Conservation (phyloP, 2,113 vertebrate genomes). For the Ammodytes dubius region DNA sequence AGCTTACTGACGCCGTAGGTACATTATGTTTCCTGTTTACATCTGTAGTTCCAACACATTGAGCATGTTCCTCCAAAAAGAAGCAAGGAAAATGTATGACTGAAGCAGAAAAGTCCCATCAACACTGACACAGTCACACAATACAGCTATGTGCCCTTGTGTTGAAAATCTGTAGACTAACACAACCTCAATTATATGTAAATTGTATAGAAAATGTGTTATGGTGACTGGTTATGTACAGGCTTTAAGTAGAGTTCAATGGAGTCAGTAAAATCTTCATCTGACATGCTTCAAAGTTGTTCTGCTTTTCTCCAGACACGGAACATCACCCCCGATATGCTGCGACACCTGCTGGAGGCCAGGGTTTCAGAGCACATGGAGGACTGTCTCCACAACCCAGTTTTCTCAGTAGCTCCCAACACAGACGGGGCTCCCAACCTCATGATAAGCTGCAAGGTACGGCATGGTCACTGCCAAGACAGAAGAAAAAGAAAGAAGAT, state of each 20-base stretch:
- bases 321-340: conserved; percentile 70
- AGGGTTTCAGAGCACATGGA: conserved; percentile 82
- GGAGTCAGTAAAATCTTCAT: not conserved
- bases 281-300: not conserved
- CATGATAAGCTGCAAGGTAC: conserved; percentile 84
- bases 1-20: too few relatives aligned
- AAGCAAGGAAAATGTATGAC: not conserved
- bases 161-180: too few relatives aligned
- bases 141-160: not conserved
- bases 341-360: conserved; percentile 77
- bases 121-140: too few relatives aligned
- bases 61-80: not conserved
- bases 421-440: conserved; percentile 70
- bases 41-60: not conserved
- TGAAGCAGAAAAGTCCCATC: not conserved
- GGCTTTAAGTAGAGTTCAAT: too few relatives aligned
- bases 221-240: not conserved
- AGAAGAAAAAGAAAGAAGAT: not conserved
- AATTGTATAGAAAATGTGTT: not conserved
- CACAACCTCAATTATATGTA: too few relatives aligned
- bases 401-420: conserved; percentile 77
- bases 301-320: conserved; percentile 55
- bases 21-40: not conserved
- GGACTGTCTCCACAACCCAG: conserved; percentile 75
- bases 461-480: not conserved